phyloP scores from a whole-genome alignment of 2,797 vertebrate species.

The Etheostoma nigrum region DNA sequence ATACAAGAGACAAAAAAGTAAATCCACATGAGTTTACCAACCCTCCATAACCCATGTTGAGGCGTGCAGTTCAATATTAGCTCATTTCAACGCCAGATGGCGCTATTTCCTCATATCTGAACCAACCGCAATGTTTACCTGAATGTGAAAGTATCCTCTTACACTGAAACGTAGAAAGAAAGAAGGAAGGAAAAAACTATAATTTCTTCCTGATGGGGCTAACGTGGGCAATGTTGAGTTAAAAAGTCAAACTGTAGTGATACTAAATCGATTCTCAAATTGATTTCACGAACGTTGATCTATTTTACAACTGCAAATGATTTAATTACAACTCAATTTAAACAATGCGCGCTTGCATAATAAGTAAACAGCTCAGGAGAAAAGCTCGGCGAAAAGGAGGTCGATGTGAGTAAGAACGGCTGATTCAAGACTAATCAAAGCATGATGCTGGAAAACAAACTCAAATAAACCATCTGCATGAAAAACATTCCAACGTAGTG shows the following conservation, averaged over 20 bases:
- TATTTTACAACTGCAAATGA: neutral
- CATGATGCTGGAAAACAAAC: slow-evolving; percentile 54
- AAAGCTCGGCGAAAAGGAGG: neutral
- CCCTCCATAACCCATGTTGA: neutral
- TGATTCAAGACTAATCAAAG: slow-evolving; percentile 16
- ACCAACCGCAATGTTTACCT: slow-evolving; percentile 77
- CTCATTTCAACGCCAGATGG: slow-evolving; percentile 58
- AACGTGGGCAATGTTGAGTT: neutral
- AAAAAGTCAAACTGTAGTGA: neutral
- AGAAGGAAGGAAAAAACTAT: slow-evolving; percentile 16
- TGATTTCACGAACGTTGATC: neutral
- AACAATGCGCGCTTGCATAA: neutral
- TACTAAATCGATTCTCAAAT: neutral
- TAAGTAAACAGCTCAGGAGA: neutral
- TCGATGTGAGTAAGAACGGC: neutral
- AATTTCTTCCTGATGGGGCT: slow-evolving; percentile 33
- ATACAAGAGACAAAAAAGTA: slow-evolving; percentile 29
- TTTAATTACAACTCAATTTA: slow-evolving; percentile 4
- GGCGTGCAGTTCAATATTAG: too few species aligned
- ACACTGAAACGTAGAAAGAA: slow-evolving; percentile 57
- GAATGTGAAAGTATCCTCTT: slow-evolving; percentile 70
- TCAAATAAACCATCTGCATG: slow-evolving; percentile 32
- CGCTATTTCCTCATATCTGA: slow-evolving; percentile 51
- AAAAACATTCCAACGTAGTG: slow-evolving; percentile 70
- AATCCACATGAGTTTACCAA: slow-evolving; percentile 15